phyloP scores from a whole-genome alignment of 2,888 invertebrate species.

The Aporophyla lueneburgensis region DNA sequence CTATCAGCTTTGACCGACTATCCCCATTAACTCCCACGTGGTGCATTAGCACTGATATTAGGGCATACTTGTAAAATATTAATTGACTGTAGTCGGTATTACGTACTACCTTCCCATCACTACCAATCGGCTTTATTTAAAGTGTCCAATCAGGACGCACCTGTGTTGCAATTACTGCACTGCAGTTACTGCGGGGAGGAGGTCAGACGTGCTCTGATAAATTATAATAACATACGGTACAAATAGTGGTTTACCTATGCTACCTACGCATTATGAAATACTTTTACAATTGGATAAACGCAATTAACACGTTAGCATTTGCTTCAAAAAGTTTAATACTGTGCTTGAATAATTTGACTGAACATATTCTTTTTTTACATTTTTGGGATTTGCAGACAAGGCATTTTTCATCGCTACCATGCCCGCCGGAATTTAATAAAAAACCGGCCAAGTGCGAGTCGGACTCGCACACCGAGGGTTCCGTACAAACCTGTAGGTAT shows the following conservation, averaged over 20 bases:
- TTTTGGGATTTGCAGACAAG: not conserved
- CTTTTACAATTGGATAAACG: not conserved
- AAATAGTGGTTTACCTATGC: not conserved
- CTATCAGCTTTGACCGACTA: too few species aligned
- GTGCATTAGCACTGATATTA: not conserved
- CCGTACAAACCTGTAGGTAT: too few species aligned
- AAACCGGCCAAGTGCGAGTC: too few species aligned
- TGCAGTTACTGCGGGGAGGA: not conserved
- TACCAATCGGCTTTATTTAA: not conserved
- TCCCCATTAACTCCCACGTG: not conserved
- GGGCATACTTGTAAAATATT: not conserved
- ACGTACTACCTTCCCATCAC: not conserved
- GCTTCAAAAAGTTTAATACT: slow-evolving; percentile 17
- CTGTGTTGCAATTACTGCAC: not conserved
- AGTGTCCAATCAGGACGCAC: not conserved
- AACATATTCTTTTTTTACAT: not conserved
- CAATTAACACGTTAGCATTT: slow-evolving; percentile 12
- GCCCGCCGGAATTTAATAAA: not conserved
- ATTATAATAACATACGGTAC: not conserved
- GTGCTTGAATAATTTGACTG: not conserved
- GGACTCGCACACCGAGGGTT: too few species aligned
- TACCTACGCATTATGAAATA: not conserved
- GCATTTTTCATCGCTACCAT: not conserved
- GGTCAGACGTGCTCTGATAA: not conserved
- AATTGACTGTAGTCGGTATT: not conserved